Conservation (phyloP, 92 coral and sea anemone species). For the Nematostella vectensis region DNA sequence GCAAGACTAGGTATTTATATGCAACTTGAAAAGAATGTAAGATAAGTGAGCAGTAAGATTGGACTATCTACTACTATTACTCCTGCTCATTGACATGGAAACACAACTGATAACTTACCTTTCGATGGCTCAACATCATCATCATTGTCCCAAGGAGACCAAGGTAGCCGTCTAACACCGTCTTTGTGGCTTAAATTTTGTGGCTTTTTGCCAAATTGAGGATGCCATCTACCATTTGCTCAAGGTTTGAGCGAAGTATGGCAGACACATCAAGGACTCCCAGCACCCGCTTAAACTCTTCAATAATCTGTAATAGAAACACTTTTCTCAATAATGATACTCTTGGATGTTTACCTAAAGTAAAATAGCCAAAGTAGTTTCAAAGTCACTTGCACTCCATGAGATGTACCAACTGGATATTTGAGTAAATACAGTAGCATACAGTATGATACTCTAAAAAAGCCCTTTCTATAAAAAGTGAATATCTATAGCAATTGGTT, state of each 20-base stretch:
- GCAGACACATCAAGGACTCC: conserved; percentile 7
- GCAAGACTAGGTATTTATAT: not conserved
- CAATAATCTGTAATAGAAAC: conserved; percentile 17
- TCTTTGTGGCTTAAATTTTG: not conserved
- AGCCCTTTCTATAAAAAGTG: no score
- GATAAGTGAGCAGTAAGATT: not conserved
- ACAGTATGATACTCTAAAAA: no score
- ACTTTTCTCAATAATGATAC: no score
- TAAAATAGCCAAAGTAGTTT: no score
- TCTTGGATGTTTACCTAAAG: no score
- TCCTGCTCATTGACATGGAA: not conserved
- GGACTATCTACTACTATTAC: not conserved
- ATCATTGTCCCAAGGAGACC: not conserved
- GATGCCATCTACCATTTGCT: conserved; percentile 9
- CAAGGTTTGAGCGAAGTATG: conserved; percentile 12
- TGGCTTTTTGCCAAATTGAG: conserved; percentile 9
- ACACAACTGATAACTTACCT: not conserved
- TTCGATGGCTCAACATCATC: not conserved
- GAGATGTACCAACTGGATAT: not conserved
- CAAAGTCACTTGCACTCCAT: no score
- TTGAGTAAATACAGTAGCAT: not conserved
- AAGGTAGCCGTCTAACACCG: not conserved
- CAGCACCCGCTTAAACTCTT: conserved; percentile 31
- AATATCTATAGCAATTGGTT: no score
- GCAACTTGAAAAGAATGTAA: no score